A percentile compares a stretch with the other conserved stretches of the same genome.
Conservation (phyloP, 2,888 invertebrate genomes). For the Andrena haemorrhoa region DNA sequence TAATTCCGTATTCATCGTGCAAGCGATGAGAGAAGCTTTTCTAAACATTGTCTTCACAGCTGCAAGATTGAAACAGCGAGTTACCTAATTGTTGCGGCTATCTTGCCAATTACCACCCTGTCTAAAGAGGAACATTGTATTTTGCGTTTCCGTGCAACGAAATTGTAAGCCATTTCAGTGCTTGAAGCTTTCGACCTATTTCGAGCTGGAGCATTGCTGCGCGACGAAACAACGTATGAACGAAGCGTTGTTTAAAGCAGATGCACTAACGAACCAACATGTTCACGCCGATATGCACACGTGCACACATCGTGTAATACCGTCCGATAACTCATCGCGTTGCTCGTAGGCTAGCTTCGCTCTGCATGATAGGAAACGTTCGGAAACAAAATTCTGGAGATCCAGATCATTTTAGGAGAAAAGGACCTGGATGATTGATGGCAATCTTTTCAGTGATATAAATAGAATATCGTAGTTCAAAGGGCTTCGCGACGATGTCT, state of each 20-base stretch:
- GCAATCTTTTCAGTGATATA: too few relatives aligned
- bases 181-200: slow-evolving; percentile 62
- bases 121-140: slow-evolving; percentile 35
- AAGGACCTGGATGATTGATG: too few relatives aligned
- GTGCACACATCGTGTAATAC: not conserved
- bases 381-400: too few relatives aligned
- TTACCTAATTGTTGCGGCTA: slow-evolving; percentile 36
- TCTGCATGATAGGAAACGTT: too few relatives aligned
- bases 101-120: slow-evolving; percentile 24
- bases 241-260: slow-evolving; percentile 62
- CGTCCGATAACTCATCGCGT: too few relatives aligned
- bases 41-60: not conserved
- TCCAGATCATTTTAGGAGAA: too few relatives aligned
- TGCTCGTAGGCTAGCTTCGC: too few relatives aligned
- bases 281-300: not conserved
- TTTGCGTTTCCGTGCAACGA: slow-evolving; percentile 43
- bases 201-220: slow-evolving; percentile 46
- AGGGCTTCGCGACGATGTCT: too few relatives aligned
- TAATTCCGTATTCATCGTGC: too few relatives aligned
- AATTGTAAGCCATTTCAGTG: slow-evolving; percentile 42
- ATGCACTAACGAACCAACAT: slow-evolving; percentile 11
- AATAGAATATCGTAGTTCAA: too few relatives aligned
- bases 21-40: too few relatives aligned
- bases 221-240: slow-evolving; percentile 52
- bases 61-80: slow-evolving; percentile 13